Evolutionary conservation across 1,140 invertebrate species (phyloP), one percentile per base, ranked within the genome.

Genomic region (Chrysomallon squamiferum): DNA sequence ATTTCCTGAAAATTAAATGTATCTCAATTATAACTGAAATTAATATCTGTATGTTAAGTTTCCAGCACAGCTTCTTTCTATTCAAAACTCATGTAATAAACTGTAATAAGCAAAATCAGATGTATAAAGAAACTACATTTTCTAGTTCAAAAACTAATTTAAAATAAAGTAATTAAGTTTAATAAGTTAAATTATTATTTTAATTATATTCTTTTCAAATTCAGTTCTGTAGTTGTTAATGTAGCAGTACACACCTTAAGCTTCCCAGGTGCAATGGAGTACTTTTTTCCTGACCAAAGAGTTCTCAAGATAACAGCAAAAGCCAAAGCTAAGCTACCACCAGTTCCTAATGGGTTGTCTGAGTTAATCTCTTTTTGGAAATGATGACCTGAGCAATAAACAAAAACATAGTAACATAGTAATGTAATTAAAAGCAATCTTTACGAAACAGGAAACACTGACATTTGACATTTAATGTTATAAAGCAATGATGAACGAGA

Each of bases 231-330:
- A n/a, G n/a, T n/a, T n/a, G n/a, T n/a, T n/a, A n/a, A n/a, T n/a
- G n/a, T n/a, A n/a, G n/a, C n/a, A n/a, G 15, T 5, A 38, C 35
- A 38, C 60, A 86, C 84, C 80, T 88, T 87, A 0, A 88, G 78
- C 70, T 83, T 85, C n/a, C 78, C 74, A 7, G 87, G 85, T 54
- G 84, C 76, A 68, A 81, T 82, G 13, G 84, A 86, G 27, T 71
- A 67, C 35, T 83, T 71, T 52, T 71, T 78, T 6, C 86, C 85
- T 20, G 70, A 72, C 87, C 87, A 88, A 30, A 88, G 66, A 33
- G 77, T 72, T 59, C 76, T 76, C 47, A 87, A 71, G 29, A 88
- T 67, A 18, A 78, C 75, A 41, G 83, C 86, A 80, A 87, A 88
- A 18, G 82, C 72, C 13, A 76, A 64, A 20, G 86, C 87, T 68